phyloP scores from a whole-genome alignment of 2,113 vertebrate genomes.

The Nicator chloris region DNA sequence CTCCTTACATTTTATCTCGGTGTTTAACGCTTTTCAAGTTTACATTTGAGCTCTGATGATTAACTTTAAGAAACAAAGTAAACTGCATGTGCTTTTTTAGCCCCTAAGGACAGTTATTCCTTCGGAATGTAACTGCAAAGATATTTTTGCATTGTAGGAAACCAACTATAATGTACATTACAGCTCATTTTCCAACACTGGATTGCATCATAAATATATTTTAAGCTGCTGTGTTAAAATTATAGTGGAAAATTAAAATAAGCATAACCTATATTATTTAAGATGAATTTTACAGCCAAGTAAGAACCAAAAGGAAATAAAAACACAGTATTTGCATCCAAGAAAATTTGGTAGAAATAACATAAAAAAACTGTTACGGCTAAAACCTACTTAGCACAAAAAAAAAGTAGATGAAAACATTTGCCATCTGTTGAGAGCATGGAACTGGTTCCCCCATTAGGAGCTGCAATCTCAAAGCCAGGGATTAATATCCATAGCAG shows the following conservation, averaged over 20 bases:
- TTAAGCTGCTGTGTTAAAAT: conserved; percentile 47
- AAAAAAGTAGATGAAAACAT: conserved; percentile 26
- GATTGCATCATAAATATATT: conserved; percentile 6
- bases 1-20: neutral
- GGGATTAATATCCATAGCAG: conserved; percentile 9
- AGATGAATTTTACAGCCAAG: conserved; percentile 45
- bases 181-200: neutral
- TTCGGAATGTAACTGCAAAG: neutral
- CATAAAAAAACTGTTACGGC: neutral
- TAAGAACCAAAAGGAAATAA: neutral
- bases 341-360: conserved; percentile 14
- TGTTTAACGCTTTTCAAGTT: conserved; percentile 1
- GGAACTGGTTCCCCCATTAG: conserved; percentile 1
- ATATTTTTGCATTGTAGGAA: conserved; percentile 1
- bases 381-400: conserved; percentile 21
- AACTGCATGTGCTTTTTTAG: neutral
- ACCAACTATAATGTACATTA: conserved; percentile 8
- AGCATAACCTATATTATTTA: conserved; percentile 42
- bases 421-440: conserved; percentile 60
- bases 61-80: conserved; percentile 32
- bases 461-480: conserved; percentile 29
- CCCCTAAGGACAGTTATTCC: conserved; percentile 14
- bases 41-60: conserved; percentile 10
- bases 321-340: neutral
- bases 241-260: conserved; percentile 59